Conservation (phyloP, 2,797 vertebrate genomes). For the Nyctibius grandis region DNA sequence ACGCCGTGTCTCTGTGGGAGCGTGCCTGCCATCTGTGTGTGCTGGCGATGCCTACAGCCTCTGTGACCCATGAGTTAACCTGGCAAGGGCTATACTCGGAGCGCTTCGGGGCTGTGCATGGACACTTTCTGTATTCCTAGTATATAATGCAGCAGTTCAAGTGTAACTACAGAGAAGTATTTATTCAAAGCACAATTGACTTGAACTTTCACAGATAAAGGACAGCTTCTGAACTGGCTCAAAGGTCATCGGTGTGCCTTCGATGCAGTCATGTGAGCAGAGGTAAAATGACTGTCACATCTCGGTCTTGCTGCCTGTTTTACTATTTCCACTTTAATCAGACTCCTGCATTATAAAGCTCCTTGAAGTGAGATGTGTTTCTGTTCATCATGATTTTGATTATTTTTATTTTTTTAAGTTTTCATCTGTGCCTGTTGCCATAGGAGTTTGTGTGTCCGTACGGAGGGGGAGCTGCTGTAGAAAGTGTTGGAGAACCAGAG, state of each 20-base stretch:
- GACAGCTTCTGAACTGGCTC: slow-evolving; percentile 52
- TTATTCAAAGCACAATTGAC: slow-evolving; percentile 62
- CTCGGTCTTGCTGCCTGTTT: slow-evolving; percentile 51
- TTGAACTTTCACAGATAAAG: slow-evolving; percentile 57
- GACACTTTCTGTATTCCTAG: slow-evolving; percentile 31
- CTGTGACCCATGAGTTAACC: background rate
- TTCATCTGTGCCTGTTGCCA: slow-evolving; percentile 47
- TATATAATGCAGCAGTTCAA: slow-evolving; percentile 28
- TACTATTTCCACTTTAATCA: slow-evolving; percentile 27
- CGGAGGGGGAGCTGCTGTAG: slow-evolving; percentile 8
- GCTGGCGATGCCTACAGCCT: background rate
- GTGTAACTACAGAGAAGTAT: slow-evolving; percentile 22
- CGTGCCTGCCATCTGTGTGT: slow-evolving; percentile 28
- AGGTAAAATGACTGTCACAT: slow-evolving; percentile 54
- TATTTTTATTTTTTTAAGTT: background rate
- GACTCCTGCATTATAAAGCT: slow-evolving; percentile 55
- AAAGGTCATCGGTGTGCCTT: slow-evolving; percentile 44
- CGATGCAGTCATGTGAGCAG: slow-evolving; percentile 38
- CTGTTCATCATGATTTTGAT: background rate
- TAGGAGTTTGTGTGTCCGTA: slow-evolving; percentile 1
- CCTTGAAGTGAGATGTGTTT: slow-evolving; percentile 14
- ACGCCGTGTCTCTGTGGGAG: slow-evolving; percentile 22
- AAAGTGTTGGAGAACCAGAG: background rate
- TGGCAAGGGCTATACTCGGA: slow-evolving; percentile 42
- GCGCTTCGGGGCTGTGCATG: slow-evolving; percentile 60